Evolutionary conservation across 2,113 vertebrate genomes (phyloP), one percentile per base, ranked within the genome.

Genomic region (cattle (Bos taurus)): DNA sequence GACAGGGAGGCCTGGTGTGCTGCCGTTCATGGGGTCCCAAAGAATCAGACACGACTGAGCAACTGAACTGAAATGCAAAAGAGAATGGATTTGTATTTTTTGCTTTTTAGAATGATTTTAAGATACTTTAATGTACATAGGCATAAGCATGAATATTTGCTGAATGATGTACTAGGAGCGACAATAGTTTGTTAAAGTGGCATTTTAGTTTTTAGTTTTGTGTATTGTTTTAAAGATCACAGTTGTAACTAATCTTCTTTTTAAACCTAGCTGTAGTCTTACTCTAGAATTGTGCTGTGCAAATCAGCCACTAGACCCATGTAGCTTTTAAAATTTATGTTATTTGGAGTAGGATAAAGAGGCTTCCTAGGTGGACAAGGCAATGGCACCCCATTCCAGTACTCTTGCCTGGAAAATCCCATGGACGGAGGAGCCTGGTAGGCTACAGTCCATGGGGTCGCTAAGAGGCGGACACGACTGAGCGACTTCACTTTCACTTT

Each of bases 321-420:
- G 43, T 90, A 40, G n/a, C 21, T 96, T 59, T 94, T 95, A 84
- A 96, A 80, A 78, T 95, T 95, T 91, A 43, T 13, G 43, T 89
- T 87, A 85, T 90, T 91, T 90, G 91, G 88, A 85, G 71, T 86
- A 74, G 87, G 88, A 67, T 88, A 86, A 94, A 91, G 67, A 71
- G n/a, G 17, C 19, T 71, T 71, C 10, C n/a, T 40, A 23, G 67
- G 19, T 74, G 67, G 43, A 46, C 6, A 46, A 46, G 43, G 43
- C 43, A 46, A 46, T 46, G 48, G 48, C 2, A 12, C 48, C 48
- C 48, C 11, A 48, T 11, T 48, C 48, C 48, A 48, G 48, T 48
- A 13, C 11, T 48, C 48, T 48, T 48, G 48, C 48, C 48, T 48
- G 48, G 48, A 48, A 13, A 48, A 48, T 48, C 48, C 48, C 48